Evolutionary conservation across 2,113 vertebrate genomes (phyloP).

Genomic region (Urocynchramus pylzowi): DNA sequence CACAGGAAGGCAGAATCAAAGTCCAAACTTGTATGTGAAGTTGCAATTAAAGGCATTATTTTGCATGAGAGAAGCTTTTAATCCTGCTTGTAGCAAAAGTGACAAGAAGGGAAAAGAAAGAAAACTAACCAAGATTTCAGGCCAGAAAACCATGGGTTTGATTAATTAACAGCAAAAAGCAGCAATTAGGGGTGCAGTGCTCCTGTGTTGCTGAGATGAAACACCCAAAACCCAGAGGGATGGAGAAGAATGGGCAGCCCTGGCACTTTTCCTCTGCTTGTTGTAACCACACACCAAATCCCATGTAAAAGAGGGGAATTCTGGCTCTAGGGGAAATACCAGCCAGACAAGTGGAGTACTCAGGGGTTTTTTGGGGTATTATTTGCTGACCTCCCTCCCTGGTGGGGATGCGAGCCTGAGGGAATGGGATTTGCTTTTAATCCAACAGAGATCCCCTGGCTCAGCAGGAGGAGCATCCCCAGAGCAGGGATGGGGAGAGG

Average conservation of each 20-base stretch:
- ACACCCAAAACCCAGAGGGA: neutral
- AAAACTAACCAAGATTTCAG: neutral
- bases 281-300: neutral
- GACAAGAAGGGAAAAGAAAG: neutral
- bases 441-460: neutral
- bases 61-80: neutral
- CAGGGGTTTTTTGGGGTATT: fast-evolving
- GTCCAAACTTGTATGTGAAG: neutral
- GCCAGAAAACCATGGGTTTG: neutral
- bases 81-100: neutral
- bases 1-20: neutral
- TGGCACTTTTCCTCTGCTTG: neutral
- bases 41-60: neutral
- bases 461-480: neutral
- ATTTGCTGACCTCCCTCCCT: neutral
- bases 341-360: neutral
- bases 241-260: neutral
- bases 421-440: neutral
- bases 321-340: neutral
- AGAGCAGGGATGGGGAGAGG: neutral
- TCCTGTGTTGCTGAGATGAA: neutral
- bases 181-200: neutral
- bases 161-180: neutral
- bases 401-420: neutral
- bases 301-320: neutral